Evolutionary conservation across 2,888 invertebrate species (phyloP), one percentile per base, ranked within the genome.

Genomic region (Ligdia adustata): DNA sequence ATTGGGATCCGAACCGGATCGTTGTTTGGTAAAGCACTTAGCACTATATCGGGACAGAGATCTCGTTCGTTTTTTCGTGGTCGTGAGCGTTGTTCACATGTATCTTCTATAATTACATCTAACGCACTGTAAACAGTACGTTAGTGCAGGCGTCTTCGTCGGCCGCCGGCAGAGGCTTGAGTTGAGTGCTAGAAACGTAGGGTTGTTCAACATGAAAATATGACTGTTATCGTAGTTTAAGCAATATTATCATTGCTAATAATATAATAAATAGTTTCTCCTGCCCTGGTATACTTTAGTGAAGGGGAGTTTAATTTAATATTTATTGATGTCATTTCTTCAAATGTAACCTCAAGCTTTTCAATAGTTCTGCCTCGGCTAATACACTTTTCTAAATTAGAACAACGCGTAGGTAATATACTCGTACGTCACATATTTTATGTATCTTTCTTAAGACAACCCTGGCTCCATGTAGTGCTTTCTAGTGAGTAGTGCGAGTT

Each of bases 41-140:
- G 56, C 60, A 58, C 62, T 51, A 49, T 62, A 56, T 60, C 54
- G 52, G 57, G 69, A 64, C 67, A 70, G 66, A 69, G 66, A 60
- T 60, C 52, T 62, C 51, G 42, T 42, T 52, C 44, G 43, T 48
- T 48, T 39, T 62, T 67, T 74, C 74, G 72, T 76, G 71, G 71
- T 75, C 64, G 72, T 71, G 75, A 75, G 73, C 65, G 68, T 66
- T 72, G 70, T 69, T 69, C 68, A 70, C 74, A 50, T 54, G 52
- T 51, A 52, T 69, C 59, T 63, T 58, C 71, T 78, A 75, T 81
- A 84, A 83, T 84, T 83, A 81, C 75, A 73, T 70, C 75, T 78
- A 82, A 82, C 75, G 71, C 69, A 75, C 72, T 79, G 82, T 84
- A 84, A 85, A 84, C 77, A 82, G 69, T 68, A 28, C 28, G 42